phyloP scores from a whole-genome alignment of 2,113 vertebrate genomes.

The Psammodynastes pulverulentus region DNA sequence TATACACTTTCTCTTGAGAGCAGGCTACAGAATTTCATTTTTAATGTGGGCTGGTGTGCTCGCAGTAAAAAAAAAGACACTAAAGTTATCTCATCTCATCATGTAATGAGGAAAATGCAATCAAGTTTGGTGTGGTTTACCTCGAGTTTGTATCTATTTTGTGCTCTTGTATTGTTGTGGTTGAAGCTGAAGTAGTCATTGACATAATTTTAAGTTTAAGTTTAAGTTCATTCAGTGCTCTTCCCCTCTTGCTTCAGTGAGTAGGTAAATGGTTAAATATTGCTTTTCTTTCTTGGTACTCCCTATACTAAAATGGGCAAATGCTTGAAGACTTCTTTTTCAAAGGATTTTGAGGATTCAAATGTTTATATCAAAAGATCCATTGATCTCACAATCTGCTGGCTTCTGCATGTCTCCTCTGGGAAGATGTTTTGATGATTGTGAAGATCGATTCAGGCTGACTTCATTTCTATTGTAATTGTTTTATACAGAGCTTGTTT shows the following conservation, averaged over 20 bases:
- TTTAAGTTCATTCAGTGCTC: not conserved
- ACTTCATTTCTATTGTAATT: not conserved
- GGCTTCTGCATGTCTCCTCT: not conserved
- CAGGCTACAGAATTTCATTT: no score
- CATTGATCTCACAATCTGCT: not conserved
- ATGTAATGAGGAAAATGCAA: not conserved
- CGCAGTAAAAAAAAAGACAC: no score
- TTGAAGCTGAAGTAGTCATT: no score
- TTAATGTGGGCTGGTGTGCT: no score
- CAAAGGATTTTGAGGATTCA: not conserved
- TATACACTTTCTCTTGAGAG: no score
- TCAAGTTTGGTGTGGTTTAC: no score
- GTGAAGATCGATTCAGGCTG: not conserved
- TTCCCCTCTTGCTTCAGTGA: not conserved
- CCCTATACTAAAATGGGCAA: not conserved
- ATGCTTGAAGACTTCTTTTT: not conserved
- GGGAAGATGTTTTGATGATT: not conserved
- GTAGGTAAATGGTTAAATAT: not conserved
- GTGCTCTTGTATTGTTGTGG: no score
- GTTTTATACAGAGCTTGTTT: slow-evolving; percentile 14
- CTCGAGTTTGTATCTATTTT: no score
- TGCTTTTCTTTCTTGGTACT: not conserved
- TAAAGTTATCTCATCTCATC: no score
- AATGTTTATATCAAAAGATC: not conserved
- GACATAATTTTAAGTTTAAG: no score